A percentile compares a stretch with the other conserved stretches of the same genome.
Conservation (phyloP, 2,888 invertebrate species). For the Crossocerus cetratus region DNA sequence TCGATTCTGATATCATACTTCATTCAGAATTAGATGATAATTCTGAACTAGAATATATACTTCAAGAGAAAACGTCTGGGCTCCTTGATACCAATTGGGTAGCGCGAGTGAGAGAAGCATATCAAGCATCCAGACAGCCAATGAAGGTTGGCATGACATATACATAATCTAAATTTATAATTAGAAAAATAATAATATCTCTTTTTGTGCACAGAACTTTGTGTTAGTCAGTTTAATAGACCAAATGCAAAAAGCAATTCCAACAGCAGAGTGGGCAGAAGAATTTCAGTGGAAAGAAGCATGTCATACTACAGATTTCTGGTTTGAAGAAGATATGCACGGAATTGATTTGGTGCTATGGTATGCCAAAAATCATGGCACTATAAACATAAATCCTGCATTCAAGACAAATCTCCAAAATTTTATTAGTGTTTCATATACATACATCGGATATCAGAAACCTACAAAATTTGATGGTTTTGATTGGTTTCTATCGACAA, state of each 20-base stretch:
- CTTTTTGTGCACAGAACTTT: constrained; percentile 56
- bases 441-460: constrained; percentile 67
- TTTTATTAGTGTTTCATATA: constrained; percentile 66
- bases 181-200: constrained; percentile 7
- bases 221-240: constrained; percentile 66
- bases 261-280: constrained; percentile 70
- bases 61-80: constrained; percentile 65
- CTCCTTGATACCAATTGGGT: constrained; percentile 71
- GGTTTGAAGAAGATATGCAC: constrained; percentile 69
- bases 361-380: constrained; percentile 65
- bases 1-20: constrained; percentile 9
- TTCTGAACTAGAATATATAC: constrained; percentile 63
- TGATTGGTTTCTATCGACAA: constrained; percentile 74
- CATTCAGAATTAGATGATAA: constrained; percentile 31
- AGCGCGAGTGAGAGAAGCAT: constrained; percentile 64
- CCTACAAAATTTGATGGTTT: constrained; percentile 66
- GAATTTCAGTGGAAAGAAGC: constrained; percentile 68
- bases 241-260: constrained; percentile 73
- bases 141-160: constrained; percentile 57
- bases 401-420: constrained; percentile 63
- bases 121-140: constrained; percentile 60
- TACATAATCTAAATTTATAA: neutral
- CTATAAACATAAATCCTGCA: constrained; percentile 51
- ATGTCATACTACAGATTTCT: constrained; percentile 59
- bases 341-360: constrained; percentile 67